Conservation (phyloP, 2,797 vertebrate species). For the Ctenopoma kingsleyae region DNA sequence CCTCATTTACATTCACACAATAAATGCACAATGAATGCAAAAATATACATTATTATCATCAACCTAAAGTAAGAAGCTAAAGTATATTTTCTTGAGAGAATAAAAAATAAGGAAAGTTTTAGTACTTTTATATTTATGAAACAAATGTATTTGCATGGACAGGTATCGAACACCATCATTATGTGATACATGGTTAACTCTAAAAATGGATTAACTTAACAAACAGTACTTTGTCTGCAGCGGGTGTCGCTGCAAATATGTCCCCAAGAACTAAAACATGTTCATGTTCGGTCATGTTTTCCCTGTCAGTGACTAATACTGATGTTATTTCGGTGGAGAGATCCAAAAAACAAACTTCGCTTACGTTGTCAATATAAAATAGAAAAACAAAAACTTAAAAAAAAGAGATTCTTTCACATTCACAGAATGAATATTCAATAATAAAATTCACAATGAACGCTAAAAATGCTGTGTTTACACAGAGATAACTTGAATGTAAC, state of each 20-base stretch:
- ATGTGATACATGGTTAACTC: constrained; percentile 1
- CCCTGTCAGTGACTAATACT: constrained; percentile 25
- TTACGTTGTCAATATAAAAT: not conserved
- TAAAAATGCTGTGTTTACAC: not conserved
- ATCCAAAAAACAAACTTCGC: not conserved
- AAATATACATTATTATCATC: not conserved
- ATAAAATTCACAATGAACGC: constrained; percentile 56
- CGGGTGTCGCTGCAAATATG: not conserved
- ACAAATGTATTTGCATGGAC: constrained; percentile 31
- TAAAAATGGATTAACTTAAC: constrained; percentile 5
- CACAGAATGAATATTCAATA: constrained; percentile 84
- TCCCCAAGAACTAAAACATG: constrained; percentile 3
- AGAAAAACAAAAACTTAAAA: constrained; percentile 45
- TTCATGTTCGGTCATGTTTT: not conserved
- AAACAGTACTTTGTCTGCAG: constrained; percentile 17
- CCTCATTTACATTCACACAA: not conserved
- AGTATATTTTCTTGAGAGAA: constrained; percentile 5
- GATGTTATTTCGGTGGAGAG: constrained; percentile 15
- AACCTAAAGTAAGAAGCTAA: constrained; percentile 12
- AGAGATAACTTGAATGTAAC: constrained; percentile 6
- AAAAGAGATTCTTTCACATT: constrained; percentile 75
- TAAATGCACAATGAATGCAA: not conserved
- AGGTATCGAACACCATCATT: constrained; percentile 3
- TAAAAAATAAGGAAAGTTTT: constrained; percentile 9
- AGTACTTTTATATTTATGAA: constrained; percentile 33